Conservation (phyloP, 2,113 vertebrate genomes). For the Theristicus caerulescens region DNA sequence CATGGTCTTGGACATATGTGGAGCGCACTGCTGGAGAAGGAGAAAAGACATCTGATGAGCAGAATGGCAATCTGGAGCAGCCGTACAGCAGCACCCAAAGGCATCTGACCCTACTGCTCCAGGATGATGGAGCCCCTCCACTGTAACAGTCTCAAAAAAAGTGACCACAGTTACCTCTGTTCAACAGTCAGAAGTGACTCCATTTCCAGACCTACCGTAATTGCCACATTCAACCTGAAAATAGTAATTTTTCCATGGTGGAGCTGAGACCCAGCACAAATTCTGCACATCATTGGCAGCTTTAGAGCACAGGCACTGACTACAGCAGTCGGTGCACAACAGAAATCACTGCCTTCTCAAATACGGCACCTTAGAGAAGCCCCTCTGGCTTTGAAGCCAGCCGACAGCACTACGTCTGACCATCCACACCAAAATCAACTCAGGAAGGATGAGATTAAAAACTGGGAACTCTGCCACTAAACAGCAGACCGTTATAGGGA, state of each 20-base stretch:
- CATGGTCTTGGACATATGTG: background rate
- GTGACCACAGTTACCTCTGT: background rate
- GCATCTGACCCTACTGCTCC: background rate
- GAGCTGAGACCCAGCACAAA: background rate
- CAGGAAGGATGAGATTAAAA: background rate
- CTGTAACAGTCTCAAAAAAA: background rate
- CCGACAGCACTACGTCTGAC: background rate
- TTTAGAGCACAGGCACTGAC: background rate
- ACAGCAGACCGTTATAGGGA: background rate
- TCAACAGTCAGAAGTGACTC: background rate
- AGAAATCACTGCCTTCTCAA: background rate
- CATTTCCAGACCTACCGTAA: background rate
- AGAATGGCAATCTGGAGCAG: background rate
- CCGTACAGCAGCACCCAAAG: background rate
- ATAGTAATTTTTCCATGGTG: background rate
- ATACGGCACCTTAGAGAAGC: background rate
- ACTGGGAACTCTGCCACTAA: background rate
- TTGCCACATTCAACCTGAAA: background rate
- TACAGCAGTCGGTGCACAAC: background rate
- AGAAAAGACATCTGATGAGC: background rate
- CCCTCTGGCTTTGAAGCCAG: background rate
- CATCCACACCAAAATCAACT: background rate
- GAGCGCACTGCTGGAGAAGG: background rate
- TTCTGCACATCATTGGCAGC: fast-evolving
- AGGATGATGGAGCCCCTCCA: background rate